Base-by-base conservation (phyloP, 1,140 invertebrate species). In the Brachionus angularis region DNA sequence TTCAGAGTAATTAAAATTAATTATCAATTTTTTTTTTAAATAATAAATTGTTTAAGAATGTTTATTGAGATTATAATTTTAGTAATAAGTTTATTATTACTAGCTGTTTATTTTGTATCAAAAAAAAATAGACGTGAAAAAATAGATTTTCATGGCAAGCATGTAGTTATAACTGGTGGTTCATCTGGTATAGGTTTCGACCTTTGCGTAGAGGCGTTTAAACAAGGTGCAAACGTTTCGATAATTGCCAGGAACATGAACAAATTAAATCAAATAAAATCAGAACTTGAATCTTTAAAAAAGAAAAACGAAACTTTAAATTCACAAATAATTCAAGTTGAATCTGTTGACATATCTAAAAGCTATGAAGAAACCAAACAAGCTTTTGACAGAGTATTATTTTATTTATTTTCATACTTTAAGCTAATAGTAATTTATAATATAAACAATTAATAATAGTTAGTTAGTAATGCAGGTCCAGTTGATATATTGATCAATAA, bases 401-500 rank as follows among this genome's bases (percentile, higher is more conserved):
- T 27, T 29, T 21, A 36, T 10, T 33, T 8, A 2, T 39, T 23
- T 46, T 16, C 7, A 25, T 42, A 5, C 10, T 5, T 21, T 1
- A 14, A 1, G 14, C n/a, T 3, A n/a, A 62, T n/a, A n/a, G n/a
- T n/a, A n/a, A n/a, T n/a, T n/a, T n/a, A 29, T 39, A 2, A 23
- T 2, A 58, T 44, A 3, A 18, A 14, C n/a, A 1, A 21, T 29
- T 16, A 52, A 18, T 58, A 27, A 31, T 29, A 67, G 62, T 21
- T 71, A 10, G 16, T 5, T 23, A 46, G 52, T 39, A 53, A 5
- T 10, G 49, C 49, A 4, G 67, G 71, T n/a, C 71, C 71, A 10
- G 39, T 72, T 44, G 53, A 61, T 42, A 72, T 72, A 33, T 23
- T 72, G 7, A 72, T 72, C 21, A 61, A 62, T 42, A 72, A 72